Conservation (phyloP, 2,888 invertebrate species). For the Acleris sparsana region DNA sequence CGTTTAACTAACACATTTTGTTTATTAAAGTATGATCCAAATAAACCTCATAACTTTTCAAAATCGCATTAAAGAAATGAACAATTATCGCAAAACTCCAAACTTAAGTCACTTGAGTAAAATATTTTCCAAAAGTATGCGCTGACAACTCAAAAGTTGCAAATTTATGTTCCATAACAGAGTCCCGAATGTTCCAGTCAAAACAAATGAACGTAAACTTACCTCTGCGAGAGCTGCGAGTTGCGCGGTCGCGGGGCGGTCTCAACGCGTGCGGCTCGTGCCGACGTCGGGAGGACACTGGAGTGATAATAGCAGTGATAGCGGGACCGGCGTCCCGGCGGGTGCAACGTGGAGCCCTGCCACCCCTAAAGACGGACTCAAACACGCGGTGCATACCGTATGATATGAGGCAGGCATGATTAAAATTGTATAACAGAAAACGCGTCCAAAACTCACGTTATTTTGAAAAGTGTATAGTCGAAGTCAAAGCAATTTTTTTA, state of each 20-base stretch:
- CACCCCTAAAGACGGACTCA: not conserved
- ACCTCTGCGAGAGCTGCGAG: constrained; percentile 22
- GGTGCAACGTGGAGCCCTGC: not conserved
- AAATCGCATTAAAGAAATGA: too few relatives aligned
- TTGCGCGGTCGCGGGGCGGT: constrained; percentile 11
- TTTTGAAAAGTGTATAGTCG: too few relatives aligned
- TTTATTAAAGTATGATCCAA: too few relatives aligned
- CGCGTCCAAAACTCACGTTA: too few relatives aligned
- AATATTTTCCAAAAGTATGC: not conserved
- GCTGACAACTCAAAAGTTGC: not conserved
- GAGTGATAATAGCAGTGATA: constrained; percentile 52
- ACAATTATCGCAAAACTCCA: too few relatives aligned
- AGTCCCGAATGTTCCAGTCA: not conserved
- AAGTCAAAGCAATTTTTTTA: too few relatives aligned
- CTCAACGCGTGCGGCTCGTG: constrained; percentile 51
- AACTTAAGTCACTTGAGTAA: too few relatives aligned
- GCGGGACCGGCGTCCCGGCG: constrained; percentile 33
- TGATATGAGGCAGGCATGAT: not conserved
- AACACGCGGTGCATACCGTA: not conserved
- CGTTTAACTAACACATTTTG: too few relatives aligned
- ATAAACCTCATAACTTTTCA: too few relatives aligned
- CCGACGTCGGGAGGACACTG: constrained; percentile 51
- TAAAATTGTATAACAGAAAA: not conserved
- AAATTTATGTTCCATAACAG: not conserved
- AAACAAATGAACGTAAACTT: constrained; percentile 9